A percentile compares a stretch with the other conserved stretches of the same genome.
Evolutionary conservation across 2,113 vertebrate species (phyloP).

Genomic region (Forbesichthys papilliferus): DNA sequence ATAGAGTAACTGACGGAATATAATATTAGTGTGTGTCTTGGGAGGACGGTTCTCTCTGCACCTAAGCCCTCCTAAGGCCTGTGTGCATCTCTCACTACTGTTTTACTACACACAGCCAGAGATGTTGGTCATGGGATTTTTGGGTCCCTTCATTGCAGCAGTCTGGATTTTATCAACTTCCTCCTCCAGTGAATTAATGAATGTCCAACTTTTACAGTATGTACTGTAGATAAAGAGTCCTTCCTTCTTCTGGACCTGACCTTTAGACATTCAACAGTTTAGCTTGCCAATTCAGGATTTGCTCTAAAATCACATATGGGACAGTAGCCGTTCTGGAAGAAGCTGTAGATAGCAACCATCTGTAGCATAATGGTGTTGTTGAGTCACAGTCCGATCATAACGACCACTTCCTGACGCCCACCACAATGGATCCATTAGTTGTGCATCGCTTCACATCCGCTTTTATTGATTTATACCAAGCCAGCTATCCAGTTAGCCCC

Average conservation of each 20-base stretch:
- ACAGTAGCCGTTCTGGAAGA: constrained; percentile 13
- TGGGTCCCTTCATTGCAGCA: constrained; percentile 20
- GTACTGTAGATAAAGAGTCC: background rate
- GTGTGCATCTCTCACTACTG: constrained; percentile 46
- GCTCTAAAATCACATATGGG: background rate
- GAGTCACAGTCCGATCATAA: constrained; percentile 47
- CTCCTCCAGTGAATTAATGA: constrained; percentile 14
- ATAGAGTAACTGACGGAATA: background rate
- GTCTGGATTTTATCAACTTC: constrained; percentile 59
- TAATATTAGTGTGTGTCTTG: too few species aligned
- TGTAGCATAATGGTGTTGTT: constrained; percentile 14
- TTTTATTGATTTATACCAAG: constrained; percentile 64
- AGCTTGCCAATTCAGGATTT: background rate
- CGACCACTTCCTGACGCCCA: constrained; percentile 62
- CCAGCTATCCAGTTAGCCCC: constrained; percentile 42
- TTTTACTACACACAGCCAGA: background rate
- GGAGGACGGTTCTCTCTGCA: background rate
- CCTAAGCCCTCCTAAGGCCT: constrained; percentile 16
- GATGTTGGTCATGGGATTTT: constrained; percentile 20
- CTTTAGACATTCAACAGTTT: background rate
- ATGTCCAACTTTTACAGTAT: background rate
- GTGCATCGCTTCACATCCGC: constrained; percentile 61
- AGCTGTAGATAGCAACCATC: background rate
- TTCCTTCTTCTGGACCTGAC: background rate
- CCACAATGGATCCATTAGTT: constrained; percentile 66